These are phyloP conservation scores for Drosophila yakuba DNA, from an alignment of 1,140 invertebrate species.

Conservation along the genomic window DNA sequence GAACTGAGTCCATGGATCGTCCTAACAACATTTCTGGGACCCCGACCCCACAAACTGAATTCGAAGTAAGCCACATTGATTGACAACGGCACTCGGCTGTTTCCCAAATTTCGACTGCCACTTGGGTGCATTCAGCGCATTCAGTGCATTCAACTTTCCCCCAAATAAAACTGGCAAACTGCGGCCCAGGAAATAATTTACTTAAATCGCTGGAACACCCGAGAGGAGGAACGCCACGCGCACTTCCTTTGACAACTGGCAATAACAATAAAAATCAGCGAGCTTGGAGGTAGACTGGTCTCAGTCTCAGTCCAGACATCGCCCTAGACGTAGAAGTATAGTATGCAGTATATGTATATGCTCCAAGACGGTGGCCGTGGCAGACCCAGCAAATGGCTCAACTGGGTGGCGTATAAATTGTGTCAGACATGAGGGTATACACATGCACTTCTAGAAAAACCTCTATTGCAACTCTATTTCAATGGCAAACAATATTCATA, in stretches of 20 bases:
- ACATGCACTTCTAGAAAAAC: conserved; percentile 14
- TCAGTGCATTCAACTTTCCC: conserved; percentile 34
- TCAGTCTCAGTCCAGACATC: conserved; percentile 21
- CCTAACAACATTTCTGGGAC: conserved; percentile 34
- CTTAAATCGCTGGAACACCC: conserved; percentile 57
- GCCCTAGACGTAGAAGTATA: conserved; percentile 22
- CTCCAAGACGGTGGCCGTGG: conserved; percentile 21
- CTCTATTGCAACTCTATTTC: too few species aligned
- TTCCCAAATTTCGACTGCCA: conserved; percentile 30
- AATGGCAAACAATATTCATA: too few species aligned
- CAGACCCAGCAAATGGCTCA: conserved; percentile 31
- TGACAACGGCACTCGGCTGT: conserved; percentile 4
- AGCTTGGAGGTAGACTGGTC: conserved; percentile 65
- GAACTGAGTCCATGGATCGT: neutral
- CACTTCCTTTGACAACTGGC: conserved; percentile 82
- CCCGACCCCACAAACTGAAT: conserved; percentile 60
- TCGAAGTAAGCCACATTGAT: conserved; percentile 3
- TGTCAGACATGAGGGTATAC: conserved; percentile 31
- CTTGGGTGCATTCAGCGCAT: conserved; percentile 9
- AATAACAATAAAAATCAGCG: conserved; percentile 82
- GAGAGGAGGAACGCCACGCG: conserved; percentile 22
- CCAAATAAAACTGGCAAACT: conserved; percentile 27
- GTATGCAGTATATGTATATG: conserved; percentile 7
- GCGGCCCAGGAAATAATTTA: conserved; percentile 73
- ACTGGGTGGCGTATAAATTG: conserved; percentile 52